A percentile compares a stretch with the other conserved stretches of the same genome.
phyloP scores from a whole-genome alignment of 1,140 invertebrate genomes.

The Cryptotermes secundus region DNA sequence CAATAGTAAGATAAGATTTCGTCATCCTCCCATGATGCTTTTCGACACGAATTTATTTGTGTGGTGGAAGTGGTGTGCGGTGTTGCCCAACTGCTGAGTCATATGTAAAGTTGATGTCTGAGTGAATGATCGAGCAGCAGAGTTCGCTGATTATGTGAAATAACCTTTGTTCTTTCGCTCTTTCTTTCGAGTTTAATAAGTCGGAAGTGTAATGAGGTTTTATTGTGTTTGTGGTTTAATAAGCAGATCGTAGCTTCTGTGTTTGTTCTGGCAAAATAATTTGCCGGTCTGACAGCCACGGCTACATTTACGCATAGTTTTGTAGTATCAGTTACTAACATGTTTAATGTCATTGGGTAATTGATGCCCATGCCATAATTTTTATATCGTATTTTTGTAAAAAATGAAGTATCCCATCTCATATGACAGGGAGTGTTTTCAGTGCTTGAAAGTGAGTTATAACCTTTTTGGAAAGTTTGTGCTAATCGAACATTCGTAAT shows the following conservation, averaged over 20 bases:
- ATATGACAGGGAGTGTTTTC: background rate
- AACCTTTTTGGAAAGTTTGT: background rate
- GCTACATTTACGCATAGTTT: background rate
- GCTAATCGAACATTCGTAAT: background rate
- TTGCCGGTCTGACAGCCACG: background rate
- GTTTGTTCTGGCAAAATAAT: background rate
- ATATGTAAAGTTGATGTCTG: slow-evolving; percentile 23
- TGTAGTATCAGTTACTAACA: background rate
- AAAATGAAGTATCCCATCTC: background rate
- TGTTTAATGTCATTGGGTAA: background rate
- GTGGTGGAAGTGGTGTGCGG: background rate
- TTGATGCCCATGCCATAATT: background rate
- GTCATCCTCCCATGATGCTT: slow-evolving; percentile 22
- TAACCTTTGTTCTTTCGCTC: background rate
- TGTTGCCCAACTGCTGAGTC: slow-evolving; percentile 30
- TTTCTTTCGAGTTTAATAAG: background rate
- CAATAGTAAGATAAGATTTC: slow-evolving; percentile 10
- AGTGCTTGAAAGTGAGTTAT: background rate
- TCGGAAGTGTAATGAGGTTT: background rate
- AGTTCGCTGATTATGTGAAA: background rate
- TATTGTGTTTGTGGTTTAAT: background rate
- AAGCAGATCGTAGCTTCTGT: background rate
- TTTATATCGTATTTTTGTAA: background rate
- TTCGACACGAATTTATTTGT: background rate
- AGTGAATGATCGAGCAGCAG: background rate